phyloP scores from a whole-genome alignment of 2,888 invertebrate species.

The Hydrotaea diabolus region DNA sequence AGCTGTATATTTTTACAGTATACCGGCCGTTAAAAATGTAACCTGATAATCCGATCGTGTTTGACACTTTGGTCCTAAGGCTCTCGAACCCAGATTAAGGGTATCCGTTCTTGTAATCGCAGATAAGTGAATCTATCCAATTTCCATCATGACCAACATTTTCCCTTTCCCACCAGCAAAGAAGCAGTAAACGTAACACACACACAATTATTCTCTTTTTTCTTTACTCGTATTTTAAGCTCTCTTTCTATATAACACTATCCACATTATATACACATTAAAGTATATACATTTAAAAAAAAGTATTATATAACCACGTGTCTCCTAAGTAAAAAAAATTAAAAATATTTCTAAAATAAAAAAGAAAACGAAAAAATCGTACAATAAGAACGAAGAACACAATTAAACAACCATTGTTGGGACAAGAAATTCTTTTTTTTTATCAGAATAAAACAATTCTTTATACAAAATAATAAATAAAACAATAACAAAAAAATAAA shows the following conservation, averaged over 20 bases:
- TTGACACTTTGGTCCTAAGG: too few relatives aligned
- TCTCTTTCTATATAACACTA: constrained; percentile 31
- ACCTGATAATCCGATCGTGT: too few relatives aligned
- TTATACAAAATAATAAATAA: constrained; percentile 42
- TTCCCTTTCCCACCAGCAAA: not conserved
- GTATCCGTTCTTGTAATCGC: too few relatives aligned
- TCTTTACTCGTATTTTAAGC: constrained; percentile 21
- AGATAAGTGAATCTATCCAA: too few relatives aligned
- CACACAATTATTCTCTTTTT: constrained; percentile 14
- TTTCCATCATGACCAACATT: not conserved
- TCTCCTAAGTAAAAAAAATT: not conserved
- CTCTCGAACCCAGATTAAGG: too few relatives aligned
- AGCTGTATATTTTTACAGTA: too few relatives aligned
- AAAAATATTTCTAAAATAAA: constrained; percentile 47
- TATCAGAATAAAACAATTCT: constrained; percentile 27
- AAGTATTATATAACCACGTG: constrained; percentile 36
- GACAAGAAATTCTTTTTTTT: constrained; percentile 25
- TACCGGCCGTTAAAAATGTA: too few relatives aligned
- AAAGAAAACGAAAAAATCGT: constrained; percentile 32
- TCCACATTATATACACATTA: constrained; percentile 36
- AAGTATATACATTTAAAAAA: constrained; percentile 38
- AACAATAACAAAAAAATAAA: not conserved
- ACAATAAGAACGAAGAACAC: constrained; percentile 34
- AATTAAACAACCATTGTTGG: constrained; percentile 45
- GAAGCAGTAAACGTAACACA: not conserved